Evolutionary conservation across 2,113 vertebrate genomes (phyloP).

Genomic region (Columbina picui): DNA sequence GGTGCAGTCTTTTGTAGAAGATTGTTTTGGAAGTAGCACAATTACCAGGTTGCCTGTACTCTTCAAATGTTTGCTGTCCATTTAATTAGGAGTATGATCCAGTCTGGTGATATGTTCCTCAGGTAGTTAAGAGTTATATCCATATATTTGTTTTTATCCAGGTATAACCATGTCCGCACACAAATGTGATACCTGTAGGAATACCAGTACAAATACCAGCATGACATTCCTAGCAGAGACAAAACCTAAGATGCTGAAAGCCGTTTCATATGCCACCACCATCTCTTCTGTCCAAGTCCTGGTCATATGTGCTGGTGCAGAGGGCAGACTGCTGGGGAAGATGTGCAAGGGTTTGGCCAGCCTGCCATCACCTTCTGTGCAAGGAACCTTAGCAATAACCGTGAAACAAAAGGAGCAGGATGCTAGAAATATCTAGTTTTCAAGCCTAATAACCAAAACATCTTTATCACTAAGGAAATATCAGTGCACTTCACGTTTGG

Average conservation of each 20-base stretch:
- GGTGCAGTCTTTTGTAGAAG: neutral
- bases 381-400: neutral
- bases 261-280: neutral
- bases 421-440: neutral
- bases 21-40: neutral
- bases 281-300: neutral
- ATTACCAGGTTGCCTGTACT: neutral
- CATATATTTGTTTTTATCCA: neutral
- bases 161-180: neutral
- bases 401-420: neutral
- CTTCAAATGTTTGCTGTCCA: neutral
- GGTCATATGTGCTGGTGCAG: rapidly evolving
- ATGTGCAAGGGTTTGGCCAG: rapidly evolving
- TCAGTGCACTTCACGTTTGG: neutral
- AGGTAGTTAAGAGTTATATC: neutral
- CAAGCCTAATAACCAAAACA: neutral
- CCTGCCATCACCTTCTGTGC: neutral
- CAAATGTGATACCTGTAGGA: neutral
- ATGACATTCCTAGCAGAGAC: neutral
- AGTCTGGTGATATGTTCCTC: neutral
- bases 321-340: neutral
- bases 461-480: neutral
- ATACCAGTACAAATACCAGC: neutral
- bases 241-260: neutral
- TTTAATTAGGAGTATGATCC: neutral